Conservation (phyloP, 2,113 vertebrate genomes). For the Spea bombifrons region DNA sequence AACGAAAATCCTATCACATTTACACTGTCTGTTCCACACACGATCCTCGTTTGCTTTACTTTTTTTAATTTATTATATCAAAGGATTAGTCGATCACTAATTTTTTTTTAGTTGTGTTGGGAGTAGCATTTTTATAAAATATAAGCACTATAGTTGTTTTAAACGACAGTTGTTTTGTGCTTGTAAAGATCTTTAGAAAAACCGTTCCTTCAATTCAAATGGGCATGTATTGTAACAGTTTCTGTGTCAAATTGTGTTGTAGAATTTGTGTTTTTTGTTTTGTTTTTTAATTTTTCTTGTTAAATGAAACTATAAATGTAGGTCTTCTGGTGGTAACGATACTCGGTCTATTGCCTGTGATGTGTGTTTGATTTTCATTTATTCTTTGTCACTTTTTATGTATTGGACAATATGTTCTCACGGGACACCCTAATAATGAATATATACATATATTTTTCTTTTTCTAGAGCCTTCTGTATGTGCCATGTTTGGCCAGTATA, state of each 20-base stretch:
- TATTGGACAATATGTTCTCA: constrained; percentile 59
- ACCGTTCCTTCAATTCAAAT: constrained; percentile 64
- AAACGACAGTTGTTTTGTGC: constrained; percentile 68
- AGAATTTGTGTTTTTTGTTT: constrained; percentile 59
- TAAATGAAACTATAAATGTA: constrained; percentile 61
- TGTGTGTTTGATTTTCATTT: constrained; percentile 74
- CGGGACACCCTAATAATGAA: constrained; percentile 53
- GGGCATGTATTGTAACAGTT: constrained; percentile 76
- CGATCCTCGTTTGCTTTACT: constrained; percentile 63
- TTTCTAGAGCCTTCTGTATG: constrained; percentile 71
- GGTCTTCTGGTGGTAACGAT: constrained; percentile 61
- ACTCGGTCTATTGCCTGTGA: constrained; percentile 66
- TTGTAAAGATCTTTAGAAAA: constrained; percentile 72
- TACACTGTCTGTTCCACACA: constrained; percentile 63
- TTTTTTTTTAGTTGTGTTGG: constrained; percentile 64
- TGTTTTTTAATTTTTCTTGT: constrained; percentile 35
- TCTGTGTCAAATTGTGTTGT: constrained; percentile 69
- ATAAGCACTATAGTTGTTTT: constrained; percentile 71
- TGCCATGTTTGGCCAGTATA: constrained; percentile 74
- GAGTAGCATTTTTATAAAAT: constrained; percentile 68
- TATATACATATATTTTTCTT: constrained; percentile 51
- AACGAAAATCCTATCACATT: constrained; percentile 57
- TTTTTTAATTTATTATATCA: constrained; percentile 69
- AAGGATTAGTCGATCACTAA: constrained; percentile 68
- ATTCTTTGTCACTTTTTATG: constrained; percentile 59